A percentile compares a stretch with the other conserved stretches of the same genome.
Evolutionary conservation across 1,140 invertebrate species (phyloP).

Genomic region (Centruroides sculpturatus): DNA sequence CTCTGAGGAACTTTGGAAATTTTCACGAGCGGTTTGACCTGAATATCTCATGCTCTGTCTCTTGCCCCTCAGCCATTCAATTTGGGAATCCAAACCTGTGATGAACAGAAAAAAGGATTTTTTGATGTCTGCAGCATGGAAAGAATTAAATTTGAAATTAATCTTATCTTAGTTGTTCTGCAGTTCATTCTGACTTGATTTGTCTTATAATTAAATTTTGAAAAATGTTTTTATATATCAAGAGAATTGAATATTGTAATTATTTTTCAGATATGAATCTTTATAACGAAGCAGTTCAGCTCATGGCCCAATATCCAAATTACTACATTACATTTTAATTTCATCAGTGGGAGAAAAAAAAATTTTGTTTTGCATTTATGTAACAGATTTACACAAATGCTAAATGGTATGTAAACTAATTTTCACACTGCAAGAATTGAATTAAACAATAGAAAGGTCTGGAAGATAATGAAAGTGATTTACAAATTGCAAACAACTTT

Average conservation of each 20-base stretch:
- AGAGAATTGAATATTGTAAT: neutral
- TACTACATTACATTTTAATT: neutral
- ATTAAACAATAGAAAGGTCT: neutral
- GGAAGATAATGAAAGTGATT: neutral
- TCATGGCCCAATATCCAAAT: neutral
- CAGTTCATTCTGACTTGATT: no score
- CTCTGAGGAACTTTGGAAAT: no score
- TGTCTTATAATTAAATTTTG: no score
- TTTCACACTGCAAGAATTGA: neutral
- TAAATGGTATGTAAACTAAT: neutral
- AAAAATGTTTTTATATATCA: no score
- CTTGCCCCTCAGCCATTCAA: no score
- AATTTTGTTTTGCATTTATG: neutral
- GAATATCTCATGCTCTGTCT: no score
- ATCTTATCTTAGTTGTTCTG: no score
- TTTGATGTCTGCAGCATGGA: no score
- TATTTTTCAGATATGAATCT: conserved; percentile 2
- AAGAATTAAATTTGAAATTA: no score
- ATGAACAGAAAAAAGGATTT: no score
- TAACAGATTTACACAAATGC: neutral
- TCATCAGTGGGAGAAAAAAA: neutral
- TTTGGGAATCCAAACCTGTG: no score
- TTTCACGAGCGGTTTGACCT: no score
- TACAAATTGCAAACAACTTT: neutral
- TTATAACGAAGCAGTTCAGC: neutral